Conservation (phyloP, 2,797 vertebrate genomes). For the Macroramphosus scolopax region DNA sequence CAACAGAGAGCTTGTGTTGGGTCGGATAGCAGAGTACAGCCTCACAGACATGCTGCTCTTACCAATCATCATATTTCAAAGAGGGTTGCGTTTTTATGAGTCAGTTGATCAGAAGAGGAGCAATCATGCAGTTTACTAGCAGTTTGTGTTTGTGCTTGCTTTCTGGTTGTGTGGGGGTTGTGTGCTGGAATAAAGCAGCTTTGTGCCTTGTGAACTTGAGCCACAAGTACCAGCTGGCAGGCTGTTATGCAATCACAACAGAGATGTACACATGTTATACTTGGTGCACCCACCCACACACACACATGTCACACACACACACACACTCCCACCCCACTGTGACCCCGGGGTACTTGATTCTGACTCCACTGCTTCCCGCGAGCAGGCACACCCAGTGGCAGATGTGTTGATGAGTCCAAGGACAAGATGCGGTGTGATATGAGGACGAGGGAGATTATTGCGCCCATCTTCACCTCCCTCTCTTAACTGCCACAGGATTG, state of each 20-base stretch:
- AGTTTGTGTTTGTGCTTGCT: conserved; percentile 10
- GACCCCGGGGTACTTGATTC: conserved; percentile 17
- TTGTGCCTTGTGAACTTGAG: conserved; percentile 70
- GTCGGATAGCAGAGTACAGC: no score
- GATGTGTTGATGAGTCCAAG: conserved; percentile 14
- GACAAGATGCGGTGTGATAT: conserved; percentile 33
- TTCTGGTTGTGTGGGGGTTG: conserved; percentile 46
- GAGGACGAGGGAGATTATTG: conserved; percentile 59
- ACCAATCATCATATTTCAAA: neutral
- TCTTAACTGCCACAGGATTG: conserved; percentile 45
- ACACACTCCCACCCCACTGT: conserved; percentile 22
- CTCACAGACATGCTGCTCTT: no score
- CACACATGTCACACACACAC: conserved; percentile 15
- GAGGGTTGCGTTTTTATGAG: conserved; percentile 6
- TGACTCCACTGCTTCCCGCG: conserved; percentile 21
- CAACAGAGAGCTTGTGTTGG: conserved; percentile 9
- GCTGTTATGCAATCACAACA: conserved; percentile 64
- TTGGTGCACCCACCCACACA: conserved; percentile 23
- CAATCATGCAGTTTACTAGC: conserved; percentile 11
- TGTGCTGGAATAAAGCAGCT: conserved; percentile 70
- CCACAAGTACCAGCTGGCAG: conserved; percentile 69
- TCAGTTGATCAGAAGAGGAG: conserved; percentile 30
- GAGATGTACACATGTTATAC: conserved; percentile 43
- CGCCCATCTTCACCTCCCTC: conserved; percentile 58
- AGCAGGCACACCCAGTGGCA: no score